Evolutionary conservation across 2,113 vertebrate genomes (phyloP), one percentile per base, ranked within the genome.

Genomic region (Amblyornis subalaris): DNA sequence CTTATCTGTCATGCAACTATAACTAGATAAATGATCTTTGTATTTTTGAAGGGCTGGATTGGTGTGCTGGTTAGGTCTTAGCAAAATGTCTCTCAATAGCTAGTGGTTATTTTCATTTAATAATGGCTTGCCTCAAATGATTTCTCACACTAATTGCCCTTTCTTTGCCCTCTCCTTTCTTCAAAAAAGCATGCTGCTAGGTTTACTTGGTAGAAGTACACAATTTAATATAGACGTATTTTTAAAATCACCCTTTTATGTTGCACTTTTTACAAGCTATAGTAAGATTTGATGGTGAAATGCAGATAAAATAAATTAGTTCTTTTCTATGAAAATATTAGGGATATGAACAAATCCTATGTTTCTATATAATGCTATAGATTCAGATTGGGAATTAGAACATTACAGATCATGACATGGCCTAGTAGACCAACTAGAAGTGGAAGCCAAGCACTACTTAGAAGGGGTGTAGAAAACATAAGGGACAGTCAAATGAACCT

Each of bases 41-140:
- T 38, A 22, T 61, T 89, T 88, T 67, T 90, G 18, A 58, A 62
- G 42, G 33, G 21, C 10, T 73, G 21, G 12, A 77, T 66, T 31
- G 3, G 1, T 85, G 28, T 54, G n/a, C 35, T 88, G 65, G 9
- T 79, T 55, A 75, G 17, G 20, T 57, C 24, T 65, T 53, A 58
- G 42, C 45, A 73, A 91, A 88, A 70, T 45, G 9, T 24, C 6
- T 88, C 22, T 12, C 1, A 0, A 33, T 17, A 85, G 17, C 24
- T 81, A 72, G 28, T n/a, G 4, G 11, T 23, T 91, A 29, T 77
- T 94, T 93, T 79, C 28, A 24, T 15, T 70, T 94, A 79, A 53
- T 79, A 85, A 42, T 16, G 8, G 15, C 38, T 85, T 83, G 8
- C 26, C 26, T 78, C 47, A 69, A 79, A 62, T 31, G 2, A 61